These are phyloP conservation scores for Microctenopoma stevenorrisi DNA, from an alignment of 2,797 vertebrate species.

Conservation along the genomic window DNA sequence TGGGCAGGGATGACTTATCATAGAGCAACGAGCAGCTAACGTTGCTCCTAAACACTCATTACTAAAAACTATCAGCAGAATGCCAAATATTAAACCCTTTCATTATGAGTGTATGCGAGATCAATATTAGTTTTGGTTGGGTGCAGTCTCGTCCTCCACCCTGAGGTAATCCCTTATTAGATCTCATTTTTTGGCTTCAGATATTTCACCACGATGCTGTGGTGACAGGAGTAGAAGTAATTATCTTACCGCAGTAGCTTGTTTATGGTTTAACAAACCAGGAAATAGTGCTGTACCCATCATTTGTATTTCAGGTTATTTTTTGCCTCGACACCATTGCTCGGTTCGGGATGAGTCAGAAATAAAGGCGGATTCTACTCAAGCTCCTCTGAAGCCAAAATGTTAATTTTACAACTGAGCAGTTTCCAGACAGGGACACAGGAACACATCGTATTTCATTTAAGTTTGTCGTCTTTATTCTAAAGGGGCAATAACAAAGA, in stretches of 20 bases:
- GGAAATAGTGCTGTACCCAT: neutral
- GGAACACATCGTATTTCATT: slow-evolving; percentile 61
- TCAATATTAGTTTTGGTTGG: no score
- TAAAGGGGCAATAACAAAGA: slow-evolving; percentile 59
- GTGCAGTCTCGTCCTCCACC: no score
- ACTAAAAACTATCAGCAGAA: neutral
- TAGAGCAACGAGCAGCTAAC: no score
- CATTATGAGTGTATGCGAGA: neutral
- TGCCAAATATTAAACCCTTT: no score
- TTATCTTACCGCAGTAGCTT: neutral
- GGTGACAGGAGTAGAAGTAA: no score
- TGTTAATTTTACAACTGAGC: slow-evolving; percentile 66
- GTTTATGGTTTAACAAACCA: slow-evolving; percentile 2
- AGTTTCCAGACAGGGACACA: slow-evolving; percentile 52
- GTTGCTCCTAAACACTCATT: neutral
- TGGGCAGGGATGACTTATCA: neutral
- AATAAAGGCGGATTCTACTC: slow-evolving; percentile 1
- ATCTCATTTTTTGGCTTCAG: no score
- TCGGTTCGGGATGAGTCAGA: slow-evolving; percentile 9
- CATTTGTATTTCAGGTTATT: neutral
- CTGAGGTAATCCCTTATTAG: no score
- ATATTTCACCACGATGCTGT: no score
- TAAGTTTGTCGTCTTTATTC: slow-evolving; percentile 48
- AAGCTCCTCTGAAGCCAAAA: slow-evolving; percentile 35
- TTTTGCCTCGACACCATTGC: neutral